Conservation (phyloP, 2,113 vertebrate species). For the Polypterus bichir region DNA sequence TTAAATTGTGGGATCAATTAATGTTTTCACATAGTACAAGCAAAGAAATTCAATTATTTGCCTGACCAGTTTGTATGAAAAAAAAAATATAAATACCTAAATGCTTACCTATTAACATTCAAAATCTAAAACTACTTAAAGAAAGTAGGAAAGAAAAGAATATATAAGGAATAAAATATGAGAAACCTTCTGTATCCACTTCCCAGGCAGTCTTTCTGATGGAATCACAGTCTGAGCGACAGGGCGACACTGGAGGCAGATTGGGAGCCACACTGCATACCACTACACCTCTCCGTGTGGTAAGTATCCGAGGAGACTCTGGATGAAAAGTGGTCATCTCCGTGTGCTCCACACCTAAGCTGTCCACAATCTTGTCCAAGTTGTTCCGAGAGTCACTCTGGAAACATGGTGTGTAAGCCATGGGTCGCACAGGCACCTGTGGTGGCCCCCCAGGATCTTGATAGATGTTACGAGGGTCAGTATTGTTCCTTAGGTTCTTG, state of each 20-base stretch:
- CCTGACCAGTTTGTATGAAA: too few relatives aligned
- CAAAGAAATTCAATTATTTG: too few relatives aligned
- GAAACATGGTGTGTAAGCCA: constrained; percentile 93
- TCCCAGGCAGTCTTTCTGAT: constrained; percentile 83
- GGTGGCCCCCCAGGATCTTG: constrained; percentile 71
- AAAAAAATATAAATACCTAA: too few relatives aligned
- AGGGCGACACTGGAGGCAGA: constrained; percentile 72
- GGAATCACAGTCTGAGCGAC: constrained; percentile 84
- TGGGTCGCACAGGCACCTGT: constrained; percentile 83
- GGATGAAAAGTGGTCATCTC: constrained; percentile 95
- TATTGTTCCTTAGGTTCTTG: constrained; percentile 58
- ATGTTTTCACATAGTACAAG: too few relatives aligned
- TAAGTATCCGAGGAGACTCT: constrained; percentile 78
- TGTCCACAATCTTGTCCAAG: constrained; percentile 79
- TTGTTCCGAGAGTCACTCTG: constrained; percentile 74
- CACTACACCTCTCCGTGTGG: constrained; percentile 72
- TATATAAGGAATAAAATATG: background rate
- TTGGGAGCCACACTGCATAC: constrained; percentile 94
- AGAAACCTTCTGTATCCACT: constrained; percentile 55
- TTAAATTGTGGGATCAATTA: too few relatives aligned
- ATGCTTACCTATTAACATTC: background rate
- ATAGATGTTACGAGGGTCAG: constrained; percentile 75
- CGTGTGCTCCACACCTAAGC: constrained; percentile 64
- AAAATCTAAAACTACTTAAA: background rate
- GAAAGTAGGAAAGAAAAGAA: background rate